Base-by-base conservation (phyloP, 1,140 invertebrate species). In the Drosophila eugracilis region DNA sequence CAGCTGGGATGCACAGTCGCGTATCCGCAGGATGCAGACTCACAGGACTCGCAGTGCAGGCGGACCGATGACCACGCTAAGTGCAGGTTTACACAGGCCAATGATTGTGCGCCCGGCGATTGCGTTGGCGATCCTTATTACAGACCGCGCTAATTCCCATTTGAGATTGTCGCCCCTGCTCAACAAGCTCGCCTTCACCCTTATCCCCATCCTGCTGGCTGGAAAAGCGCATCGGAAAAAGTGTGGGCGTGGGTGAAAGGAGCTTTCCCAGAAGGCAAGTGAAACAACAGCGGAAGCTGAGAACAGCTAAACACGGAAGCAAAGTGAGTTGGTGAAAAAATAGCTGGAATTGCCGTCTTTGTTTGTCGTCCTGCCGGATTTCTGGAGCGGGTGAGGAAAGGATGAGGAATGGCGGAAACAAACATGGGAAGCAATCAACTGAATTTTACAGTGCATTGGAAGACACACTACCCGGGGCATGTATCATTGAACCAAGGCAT, bases 41-140 rank as follows among this genome's bases (percentile, higher is more conserved):
- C 37, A 36, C 21, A 53, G 71, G 58, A 58, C 36, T 50, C 26
- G 34, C n/a, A 19, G 34, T 57, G 36, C 59, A 69, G 47, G 57
- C 41, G 55, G 52, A 50, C 57, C 41, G 80, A 88, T 88, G 83
- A 88, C 78, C 83, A 83, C 78, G 71, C 75, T 88, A 88, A 88
- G 83, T 88, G 83, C 83, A 81, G 83, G 83, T 88, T 88, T 88
- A 88, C 83, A 88, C 78, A 88, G 83, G 78, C 83, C 83, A 88
- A 88, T 88, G 83, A 88, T 88, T 88, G 85, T 88, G 62, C 74
- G 71, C 78, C 28, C 10, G 78, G 65, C 78, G 65, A 86, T 73
- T 73, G 75, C 53, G 73, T 70, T 63, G 77, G 52, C 77, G 83
- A 88, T 88, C 83, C 78, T 88, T 88, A 88, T 88, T 88, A 88